These are phyloP conservation scores for Bombus superbus DNA, from an alignment of 1,140 invertebrate genomes.

Conservation along the genomic window DNA sequence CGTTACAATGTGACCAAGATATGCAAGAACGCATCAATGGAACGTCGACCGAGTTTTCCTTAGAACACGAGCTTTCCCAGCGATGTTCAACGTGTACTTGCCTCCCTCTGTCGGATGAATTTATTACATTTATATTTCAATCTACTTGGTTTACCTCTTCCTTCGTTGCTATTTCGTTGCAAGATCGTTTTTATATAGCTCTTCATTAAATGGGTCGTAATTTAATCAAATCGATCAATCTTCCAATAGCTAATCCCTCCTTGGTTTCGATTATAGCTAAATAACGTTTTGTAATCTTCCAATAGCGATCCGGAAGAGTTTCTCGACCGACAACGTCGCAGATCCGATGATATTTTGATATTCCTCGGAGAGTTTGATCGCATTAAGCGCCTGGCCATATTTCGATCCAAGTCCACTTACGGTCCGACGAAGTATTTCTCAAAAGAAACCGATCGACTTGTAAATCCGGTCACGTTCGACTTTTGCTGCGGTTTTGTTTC, in stretches of 20 bases:
- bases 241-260: not conserved
- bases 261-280: not conserved
- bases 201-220: not conserved
- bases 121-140: constrained; percentile 44
- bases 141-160: not conserved
- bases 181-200: not conserved
- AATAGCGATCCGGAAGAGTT: not conserved
- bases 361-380: not conserved
- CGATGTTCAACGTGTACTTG: not conserved
- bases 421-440: constrained; percentile 14
- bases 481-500: not conserved
- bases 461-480: constrained; percentile 3
- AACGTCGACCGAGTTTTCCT: constrained; percentile 16
- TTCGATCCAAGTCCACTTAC: not conserved
- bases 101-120: constrained; percentile 26
- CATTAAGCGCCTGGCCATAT: not conserved
- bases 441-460: constrained; percentile 7
- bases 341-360: not conserved
- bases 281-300: not conserved
- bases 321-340: not conserved
- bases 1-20: constrained; percentile 21
- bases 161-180: not conserved
- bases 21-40: constrained; percentile 35
- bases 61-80: not conserved
- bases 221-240: not conserved